These are phyloP conservation scores for Isurus oxyrinchus DNA, from an alignment of 2,113 vertebrate species.

Conservation along the genomic window DNA sequence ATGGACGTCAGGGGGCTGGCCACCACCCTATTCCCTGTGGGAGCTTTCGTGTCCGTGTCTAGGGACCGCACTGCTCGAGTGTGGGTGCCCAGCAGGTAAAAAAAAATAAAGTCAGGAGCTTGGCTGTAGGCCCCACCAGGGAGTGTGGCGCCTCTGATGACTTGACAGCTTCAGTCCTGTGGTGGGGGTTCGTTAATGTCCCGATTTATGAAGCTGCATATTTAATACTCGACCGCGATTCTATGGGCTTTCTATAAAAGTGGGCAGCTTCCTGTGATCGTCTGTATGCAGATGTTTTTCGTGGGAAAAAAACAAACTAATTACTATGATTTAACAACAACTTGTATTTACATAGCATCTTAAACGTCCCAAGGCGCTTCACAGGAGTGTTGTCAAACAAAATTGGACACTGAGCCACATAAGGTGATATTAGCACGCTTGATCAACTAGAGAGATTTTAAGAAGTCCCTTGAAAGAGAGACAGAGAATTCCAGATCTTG, in stretches of 20 bases:
- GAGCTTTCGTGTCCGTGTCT: constrained; percentile 85
- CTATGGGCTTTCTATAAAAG: background rate
- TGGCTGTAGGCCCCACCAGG: background rate
- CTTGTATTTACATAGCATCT: too few relatives aligned
- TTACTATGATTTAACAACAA: background rate
- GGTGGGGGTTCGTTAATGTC: background rate
- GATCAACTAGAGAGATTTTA: too few relatives aligned
- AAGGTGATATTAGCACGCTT: too few relatives aligned
- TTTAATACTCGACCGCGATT: background rate
- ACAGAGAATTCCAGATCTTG: too few relatives aligned
- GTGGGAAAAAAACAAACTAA: background rate
- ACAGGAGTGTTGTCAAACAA: too few relatives aligned
- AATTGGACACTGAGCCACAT: too few relatives aligned
- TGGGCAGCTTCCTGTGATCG: background rate
- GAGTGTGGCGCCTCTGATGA: background rate
- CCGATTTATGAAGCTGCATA: background rate
- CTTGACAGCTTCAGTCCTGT: background rate
- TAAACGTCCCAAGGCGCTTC: too few relatives aligned
- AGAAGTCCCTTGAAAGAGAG: too few relatives aligned
- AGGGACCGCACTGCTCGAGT: constrained; percentile 85
- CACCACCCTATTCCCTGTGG: constrained; percentile 62
- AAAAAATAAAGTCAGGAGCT: rapidly evolving
- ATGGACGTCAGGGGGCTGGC: constrained; percentile 84
- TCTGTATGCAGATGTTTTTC: background rate
- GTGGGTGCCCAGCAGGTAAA: constrained; percentile 77